Evolutionary conservation across 1,140 invertebrate genomes (phyloP), one percentile per base, ranked within the genome.

Genomic region (Coelopa frigida): DNA sequence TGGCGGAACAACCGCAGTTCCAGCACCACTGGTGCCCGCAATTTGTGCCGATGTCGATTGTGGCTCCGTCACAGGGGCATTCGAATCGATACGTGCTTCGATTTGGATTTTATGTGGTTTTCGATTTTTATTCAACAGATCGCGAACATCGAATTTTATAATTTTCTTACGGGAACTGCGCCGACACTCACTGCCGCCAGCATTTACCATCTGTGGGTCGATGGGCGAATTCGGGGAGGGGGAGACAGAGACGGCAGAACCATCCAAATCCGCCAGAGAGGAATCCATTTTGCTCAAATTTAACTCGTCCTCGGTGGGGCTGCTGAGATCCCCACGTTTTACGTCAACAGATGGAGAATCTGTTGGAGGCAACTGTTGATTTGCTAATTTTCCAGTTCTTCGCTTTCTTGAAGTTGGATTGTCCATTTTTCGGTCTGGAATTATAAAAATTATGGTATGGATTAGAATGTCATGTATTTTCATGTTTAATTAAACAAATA

Each of bases 141-240:
- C 56, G 2, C 50, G 41, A 0, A 68, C 59, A 40, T 68, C 64
- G 36, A 62, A 68, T 51, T 68, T 68, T n/a, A 54, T 56, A n/a
- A 55, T 44, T 48, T 62, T 64, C 21, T 65, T 64, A 17, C 64
- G 57, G 4, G 55, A 52, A 47, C 64, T 68, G 17, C 64, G 61
- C 1, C 64, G 54, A 21, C 57, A 67, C 26, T 66, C 59, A 15
- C 5, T 47, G 3, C 12, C 17, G 12, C 20, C 17, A 3, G 41
- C n/a, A 31, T 21, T 18, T n/a, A 21, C 5, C n/a, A 31, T 17
- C 7, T 15, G 15, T 12, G 17, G 27, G 22, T 31, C 18, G 3
- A 4, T n/a, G 14, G 11, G 5, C 18, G 8, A 26, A 12, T 43
- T 31, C 5, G 18, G 22, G 2, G 41, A 32, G 2, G 41, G 41